Base-by-base conservation (phyloP, 1,140 invertebrate species). In the Leptinotarsa lineolata region DNA sequence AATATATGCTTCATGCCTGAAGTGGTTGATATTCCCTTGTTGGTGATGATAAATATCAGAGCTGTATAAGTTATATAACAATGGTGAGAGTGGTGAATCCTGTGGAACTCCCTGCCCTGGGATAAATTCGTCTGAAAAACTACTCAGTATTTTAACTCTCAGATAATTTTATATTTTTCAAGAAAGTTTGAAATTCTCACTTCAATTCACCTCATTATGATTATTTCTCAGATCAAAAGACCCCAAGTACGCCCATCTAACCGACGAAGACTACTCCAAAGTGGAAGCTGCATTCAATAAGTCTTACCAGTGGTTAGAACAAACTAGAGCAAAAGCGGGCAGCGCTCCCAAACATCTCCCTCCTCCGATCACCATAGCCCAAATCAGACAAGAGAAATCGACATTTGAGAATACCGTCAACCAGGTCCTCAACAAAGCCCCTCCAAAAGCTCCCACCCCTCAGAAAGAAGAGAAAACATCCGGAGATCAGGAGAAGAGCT, bases 401-500 rank as follows among this genome's bases (percentile, higher is more conserved):
- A 85, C 85, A 44, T 89, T 96, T 77, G 92, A 95, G 76, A 89
- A 81, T 65, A 86, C 85, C 11, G 89, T 94, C 30, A 89, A 87
- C 76, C 91, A 93, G 2, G 92, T 95, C 73, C 84, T 96, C 60
- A 94, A 93, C 81, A 96, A 95, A 85, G 92, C 93, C 21, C 95
- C 95, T 83, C 94, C 94, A 8, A 93, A 93, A 85, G 86, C 89
- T 0, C 86, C 86, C 2, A 87, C 89, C 2, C 84, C 85, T 39
- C 75, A 81, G 1, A 85, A 87, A 30, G 86, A 88, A n/a, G 85
- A 88, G 6, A 87, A 87, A 60, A 59, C 69, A 39, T 70, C 72
- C 2, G 79, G 83, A 72, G 63, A 60, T 21, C 39, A 71, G 54
- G 72, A 80, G 20, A 75, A 79, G 21, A 69, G 72, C 69, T 58